Evolutionary conservation across 2,113 vertebrate genomes (phyloP), one percentile per base, ranked within the genome.

Genomic region (Morone saxatilis): DNA sequence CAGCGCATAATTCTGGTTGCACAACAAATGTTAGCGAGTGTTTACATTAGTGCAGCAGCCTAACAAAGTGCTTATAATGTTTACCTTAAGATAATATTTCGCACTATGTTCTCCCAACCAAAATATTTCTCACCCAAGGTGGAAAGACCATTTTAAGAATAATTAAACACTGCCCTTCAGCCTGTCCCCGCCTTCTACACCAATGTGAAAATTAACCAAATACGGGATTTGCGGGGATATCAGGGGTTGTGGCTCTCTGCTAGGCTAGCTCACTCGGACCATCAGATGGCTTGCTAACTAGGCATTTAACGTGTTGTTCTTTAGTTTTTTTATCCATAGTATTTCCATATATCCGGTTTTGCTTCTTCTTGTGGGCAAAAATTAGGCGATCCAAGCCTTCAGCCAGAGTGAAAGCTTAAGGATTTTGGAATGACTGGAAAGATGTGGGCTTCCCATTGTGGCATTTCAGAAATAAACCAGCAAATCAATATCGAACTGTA

Each of bases 21-120:
- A 61, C 22, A n/a, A 22, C 56, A 31, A 71, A 74, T 41, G 11
- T 59, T 75, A 25, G 60, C 48, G 45, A 3, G 40, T 76, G 22
- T 80, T 78, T 51, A 36, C 41, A 51, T 74, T 65, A 66, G 60
- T 31, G 43, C 50, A 17, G 22, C 25, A 41, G 45, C 20, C 38
- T 22, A 60, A 50, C 31, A 71, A 40, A 51, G 56, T 1, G 14
- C 38, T 45, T 54, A 14, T 60, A 59, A 78, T 48, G 40, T 73
- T 74, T 65, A 71, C 74, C 63, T 54, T 41, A 45, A 70, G 73
- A 78, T 81, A 85, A 81, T 36, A 66, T 74, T 85, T 69, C 43
- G 57, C 48, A 56, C 16, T 71, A n/a, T 4, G 12, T 63, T 41
- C 41, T 40, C 57, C 48, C 10, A 8, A 70, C 25, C 59, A 16